These are phyloP conservation scores for Cyclopterus lumpus DNA, from an alignment of 2,797 vertebrate genomes.

Conservation along the genomic window DNA sequence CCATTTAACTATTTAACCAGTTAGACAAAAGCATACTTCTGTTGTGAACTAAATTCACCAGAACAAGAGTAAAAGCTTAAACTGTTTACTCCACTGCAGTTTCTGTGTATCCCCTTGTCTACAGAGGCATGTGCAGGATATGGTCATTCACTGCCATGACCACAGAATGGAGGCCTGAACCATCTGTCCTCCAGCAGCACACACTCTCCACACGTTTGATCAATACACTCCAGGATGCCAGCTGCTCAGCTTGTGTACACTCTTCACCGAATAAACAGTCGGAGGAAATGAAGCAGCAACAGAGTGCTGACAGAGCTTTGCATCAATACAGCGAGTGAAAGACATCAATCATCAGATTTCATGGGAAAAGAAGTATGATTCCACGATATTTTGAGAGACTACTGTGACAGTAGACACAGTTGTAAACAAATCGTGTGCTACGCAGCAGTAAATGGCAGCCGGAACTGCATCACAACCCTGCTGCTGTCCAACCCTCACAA, in stretches of 20 bases:
- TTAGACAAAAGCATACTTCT: not conserved
- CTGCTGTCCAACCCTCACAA: slow-evolving; percentile 38
- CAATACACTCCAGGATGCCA: slow-evolving; percentile 61
- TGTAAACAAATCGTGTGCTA: slow-evolving; percentile 31
- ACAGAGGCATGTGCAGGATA: slow-evolving; percentile 40
- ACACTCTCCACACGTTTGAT: slow-evolving; percentile 49
- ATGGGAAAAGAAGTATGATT: not conserved
- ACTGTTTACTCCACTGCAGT: slow-evolving; percentile 15
- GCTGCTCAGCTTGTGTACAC: slow-evolving; percentile 64
- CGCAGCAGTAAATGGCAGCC: slow-evolving; percentile 39
- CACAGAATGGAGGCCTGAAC: slow-evolving; percentile 50
- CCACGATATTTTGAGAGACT: slow-evolving; percentile 1
- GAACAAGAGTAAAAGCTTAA: slow-evolving; percentile 5
- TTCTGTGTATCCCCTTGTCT: slow-evolving; percentile 11
- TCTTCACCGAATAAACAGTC: slow-evolving; percentile 63
- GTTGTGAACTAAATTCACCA: not conserved
- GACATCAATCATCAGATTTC: slow-evolving; percentile 27
- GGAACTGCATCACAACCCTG: slow-evolving; percentile 43
- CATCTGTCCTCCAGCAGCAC: slow-evolving; percentile 56
- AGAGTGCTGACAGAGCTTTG: slow-evolving; percentile 54
- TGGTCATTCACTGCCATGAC: slow-evolving; percentile 52
- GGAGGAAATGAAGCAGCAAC: slow-evolving; percentile 55
- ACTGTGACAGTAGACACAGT: slow-evolving; percentile 11
- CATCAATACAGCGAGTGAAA: slow-evolving; percentile 39
- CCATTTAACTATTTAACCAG: slow-evolving; percentile 23